Base-by-base conservation (phyloP, 2,888 invertebrate species). In the Pandemis corylana region DNA sequence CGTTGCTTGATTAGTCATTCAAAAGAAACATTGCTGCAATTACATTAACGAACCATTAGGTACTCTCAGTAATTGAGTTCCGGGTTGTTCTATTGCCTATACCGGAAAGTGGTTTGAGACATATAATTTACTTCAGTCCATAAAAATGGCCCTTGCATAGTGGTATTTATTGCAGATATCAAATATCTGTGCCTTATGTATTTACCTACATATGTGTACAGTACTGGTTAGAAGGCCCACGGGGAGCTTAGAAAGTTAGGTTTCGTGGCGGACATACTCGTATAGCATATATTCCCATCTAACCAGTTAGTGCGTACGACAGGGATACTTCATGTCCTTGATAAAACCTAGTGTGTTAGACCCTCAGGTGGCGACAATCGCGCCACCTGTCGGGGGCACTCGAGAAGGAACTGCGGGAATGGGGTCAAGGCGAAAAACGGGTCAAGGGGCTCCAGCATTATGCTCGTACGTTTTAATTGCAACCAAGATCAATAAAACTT, bases 341-440 rank as follows among this genome's bases (percentile, higher is more conserved):
- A 20, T 3, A 2, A n/a, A 3, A 49, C 0, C 13, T 56, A 56
- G 56, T 9, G 20, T 15, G 9, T 9, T 20, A 56, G 56, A 1
- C n/a, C 6, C 51, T 7, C 63, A 76, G 68, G 56, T 72, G 71
- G 53, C 70, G 63, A 76, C 64, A 71, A 71, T 62, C n/a, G 61
- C 46, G 44, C 56, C 71, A 76, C 76, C 69, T 78, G 77, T 81
- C 80, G 71, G 69, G 66, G 13, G 13, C n/a, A 36, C 61, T 63
- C 75, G 46, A 64, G 20, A 28, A 69, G n/a, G 51, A 12, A 78
- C 36, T 15, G 77, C 79, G 75, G 80, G 89, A 85, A 80, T 87
- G 80, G 59, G 89, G 90, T 89, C 88, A 88, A 84, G 84, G 85
- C 82, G 81, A 80, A 79, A 87, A 83, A 82, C 85, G 77, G 89